Evolutionary conservation across 2,797 vertebrate species (phyloP), one percentile per base, ranked within the genome.

Genomic region (Aulostomus chinensis): DNA sequence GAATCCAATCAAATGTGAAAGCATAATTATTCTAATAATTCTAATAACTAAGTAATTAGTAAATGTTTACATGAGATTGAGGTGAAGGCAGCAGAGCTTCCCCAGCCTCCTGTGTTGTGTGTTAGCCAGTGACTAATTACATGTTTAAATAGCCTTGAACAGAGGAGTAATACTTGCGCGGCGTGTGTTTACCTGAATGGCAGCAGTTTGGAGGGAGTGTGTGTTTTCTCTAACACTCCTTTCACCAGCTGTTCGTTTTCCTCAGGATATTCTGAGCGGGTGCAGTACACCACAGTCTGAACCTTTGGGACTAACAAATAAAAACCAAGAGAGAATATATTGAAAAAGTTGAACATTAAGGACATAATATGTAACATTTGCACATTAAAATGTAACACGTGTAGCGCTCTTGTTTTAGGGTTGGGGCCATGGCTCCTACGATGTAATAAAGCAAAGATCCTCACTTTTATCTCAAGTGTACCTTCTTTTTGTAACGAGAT

Each of bases 251-350:
- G 68, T 83, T 98, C 94, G 9, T 98, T 98, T 88, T 99, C 95
- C 78, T 98, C 92, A 1, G 87, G 79, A 72, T 91, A 92, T 62
- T 94, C 45, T 1, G 96, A 99, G 69, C 94, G 95, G 14, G 95
- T 98, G 81, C 94, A 94, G 81, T 98, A 98, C 64, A 99, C 88
- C 81, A 97, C 80, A 2, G 90, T 89, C 84, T 94, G 91, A 37
- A 91, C 94, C 87, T 92, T 93, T 32, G 86, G 61, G 88, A 97
- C 96, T 98, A 69, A 63, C 10, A 35, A 22, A 58, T 2, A 13
- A 29, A 58, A 8, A 42, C 14, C 11, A 37, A 25, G 31, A 56
- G 5, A 7, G 17, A 21, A 3, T 9, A 14, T 13, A 14, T 12
- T 2, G 13, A 7, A 6, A 14, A n/a, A 33, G 13, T 3, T 13